Base-by-base conservation (phyloP, 2,113 vertebrate genomes). In the Clarias magur region DNA sequence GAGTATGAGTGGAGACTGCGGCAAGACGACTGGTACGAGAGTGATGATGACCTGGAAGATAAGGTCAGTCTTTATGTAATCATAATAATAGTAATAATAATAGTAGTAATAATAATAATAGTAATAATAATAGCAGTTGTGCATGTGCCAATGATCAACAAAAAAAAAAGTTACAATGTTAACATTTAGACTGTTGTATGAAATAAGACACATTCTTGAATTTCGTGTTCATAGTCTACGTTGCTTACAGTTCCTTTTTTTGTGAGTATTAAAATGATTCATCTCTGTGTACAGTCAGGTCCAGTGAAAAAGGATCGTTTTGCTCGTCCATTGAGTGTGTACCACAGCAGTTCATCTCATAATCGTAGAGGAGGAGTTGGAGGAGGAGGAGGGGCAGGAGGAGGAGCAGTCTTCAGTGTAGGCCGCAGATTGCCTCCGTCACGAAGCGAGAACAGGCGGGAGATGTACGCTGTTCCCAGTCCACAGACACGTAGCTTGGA, bases 21-120 rank as follows among this genome's bases (percentile, higher is more conserved):
- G 42, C 92, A 95, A 85, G 95, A 93, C 7, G 93, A 95, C 56
- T 89, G 93, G 70, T 94, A 94, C 34, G 95, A 96, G 88, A 96
- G 94, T 16, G 94, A 95, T 0, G 90, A 96, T 72, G 94, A 96
- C 27, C 89, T 95, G 60, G 94, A 95, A 83, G 94, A 94, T 65
- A 95, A 94, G 93, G 94, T 95, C 21, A 88, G 70, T 1, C 42
- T 25, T 17, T 67, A 7, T 57, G 15, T 59, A 57, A 56, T 56
- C 16, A 27, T 17, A 48, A 48, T 48, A 6, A 48, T 48, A 48
- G 7, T 8, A 48, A 48, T 48, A 38, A 38, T 38, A 38, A 38
- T 38, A 38, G 3, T 38, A 38, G 0, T 48, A 48, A 34, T 34
- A 34, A 27, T 17, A 48, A 48, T 48, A 6, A 48, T 48, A 48